A percentile compares a stretch with the other conserved stretches of the same genome.
These are phyloP conservation scores for Stenurella melanura DNA, from an alignment of 2,888 invertebrate genomes.

Conservation along the genomic window DNA sequence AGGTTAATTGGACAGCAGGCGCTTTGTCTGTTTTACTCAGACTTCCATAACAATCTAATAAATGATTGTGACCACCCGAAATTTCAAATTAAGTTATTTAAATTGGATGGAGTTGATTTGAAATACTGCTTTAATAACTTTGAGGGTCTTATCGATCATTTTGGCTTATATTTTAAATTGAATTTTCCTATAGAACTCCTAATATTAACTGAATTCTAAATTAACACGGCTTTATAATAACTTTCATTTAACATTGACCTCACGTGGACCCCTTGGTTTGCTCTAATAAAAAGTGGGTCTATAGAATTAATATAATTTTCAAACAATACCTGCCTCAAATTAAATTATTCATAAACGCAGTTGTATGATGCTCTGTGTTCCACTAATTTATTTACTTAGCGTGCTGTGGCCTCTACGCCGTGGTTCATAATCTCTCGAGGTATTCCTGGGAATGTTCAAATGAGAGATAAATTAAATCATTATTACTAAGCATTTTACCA, in stretches of 20 bases:
- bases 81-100: conserved; percentile 14
- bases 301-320: not conserved
- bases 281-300: not conserved
- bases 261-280: not conserved
- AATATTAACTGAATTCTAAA: conserved; percentile 1
- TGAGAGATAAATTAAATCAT: too few species aligned
- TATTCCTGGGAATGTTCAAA: too few species aligned
- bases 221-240: not conserved
- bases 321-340: not conserved
- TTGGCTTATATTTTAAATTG: conserved; percentile 9
- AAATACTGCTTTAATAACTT: conserved; percentile 10
- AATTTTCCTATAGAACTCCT: not conserved
- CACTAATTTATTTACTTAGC: too few species aligned
- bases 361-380: not conserved
- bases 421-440: too few species aligned
- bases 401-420: too few species aligned
- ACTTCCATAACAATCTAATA: not conserved
- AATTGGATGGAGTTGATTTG: not conserved
- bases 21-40: not conserved
- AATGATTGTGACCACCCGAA: not conserved
- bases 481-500: too few species aligned
- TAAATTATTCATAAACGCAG: not conserved
- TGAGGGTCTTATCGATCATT: conserved; percentile 15
- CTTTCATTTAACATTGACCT: not conserved
- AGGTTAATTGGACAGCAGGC: not conserved